Base-by-base conservation (phyloP, 23 tunicate genomes). In the Phallusia fumigata region DNA sequence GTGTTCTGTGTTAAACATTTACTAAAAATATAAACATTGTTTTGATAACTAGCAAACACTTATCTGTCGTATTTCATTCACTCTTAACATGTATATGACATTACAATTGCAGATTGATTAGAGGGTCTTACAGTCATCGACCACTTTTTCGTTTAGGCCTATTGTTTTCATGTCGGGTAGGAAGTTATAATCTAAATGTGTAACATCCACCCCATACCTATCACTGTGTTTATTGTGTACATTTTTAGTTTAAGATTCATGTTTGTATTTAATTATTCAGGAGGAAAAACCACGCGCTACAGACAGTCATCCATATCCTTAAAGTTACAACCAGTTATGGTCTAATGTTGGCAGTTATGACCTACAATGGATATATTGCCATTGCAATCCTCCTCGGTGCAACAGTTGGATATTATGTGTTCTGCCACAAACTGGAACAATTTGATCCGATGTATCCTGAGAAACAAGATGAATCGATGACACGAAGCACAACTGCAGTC, bases 301-400 rank as follows among this genome's bases (percentile, higher is more conserved):
- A 92, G 74, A 92, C 91, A 6, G 30, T 83, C 2, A n/a, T 92
- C 22, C 97, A 92, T 73, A 81, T 76, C 0, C 3, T 84, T 0
- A 90, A 89, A 35, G 80, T 92, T 1, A 18, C 65, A 18, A 40
- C 64, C 22, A 80, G 97, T 33, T 92, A 92, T 64, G 85, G 74
- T 3, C 65, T 92, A 0, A 92, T 92, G 97, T 88, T 92, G 0
- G 88, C 91, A 0, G 65, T 92, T 13, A 92, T 92, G 97, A 87
- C 97, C 0, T 92, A 74, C 75, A 92, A 92, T 47, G 88, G 76
- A 11, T 92, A 87, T 53, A 84, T 92, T 80, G 90, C 85, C 45
- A 84, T 83, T 28, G 83, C 88, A 21, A 44, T 92, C 6, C 18
- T 92, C 30, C 2, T 51, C 10, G 97, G 97, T 15, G 91, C 97